phyloP scores from a whole-genome alignment of 35 echinoderm and acorn worm genomes.

The Ptychodera flava region DNA sequence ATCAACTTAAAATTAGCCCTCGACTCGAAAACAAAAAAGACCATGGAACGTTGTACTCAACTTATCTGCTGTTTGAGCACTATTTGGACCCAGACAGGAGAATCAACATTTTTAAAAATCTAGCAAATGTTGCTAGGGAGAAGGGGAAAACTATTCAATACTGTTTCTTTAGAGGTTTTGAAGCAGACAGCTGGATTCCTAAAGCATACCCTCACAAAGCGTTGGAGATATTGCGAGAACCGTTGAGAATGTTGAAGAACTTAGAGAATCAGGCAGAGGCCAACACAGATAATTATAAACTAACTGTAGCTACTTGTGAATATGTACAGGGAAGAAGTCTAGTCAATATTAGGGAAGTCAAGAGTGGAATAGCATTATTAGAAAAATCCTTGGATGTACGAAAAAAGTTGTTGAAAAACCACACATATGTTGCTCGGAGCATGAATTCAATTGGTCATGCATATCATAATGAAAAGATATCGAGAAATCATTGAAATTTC shows the following conservation, averaged over 20 bases:
- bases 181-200: background rate
- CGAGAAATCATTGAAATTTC: conserved; percentile 7
- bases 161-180: background rate
- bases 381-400: background rate
- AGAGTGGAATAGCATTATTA: background rate
- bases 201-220: background rate
- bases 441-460: conserved; percentile 19
- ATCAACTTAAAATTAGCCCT: background rate
- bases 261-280: background rate
- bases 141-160: background rate
- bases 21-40: background rate
- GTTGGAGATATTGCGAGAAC: background rate
- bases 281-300: background rate
- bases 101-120: background rate
- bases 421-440: conserved; percentile 4
- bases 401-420: background rate
- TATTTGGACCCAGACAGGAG: background rate
- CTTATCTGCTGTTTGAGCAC: background rate
- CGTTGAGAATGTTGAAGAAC: background rate
- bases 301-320: background rate
- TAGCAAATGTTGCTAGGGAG: background rate
- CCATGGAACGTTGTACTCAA: background rate
- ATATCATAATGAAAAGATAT: background rate
- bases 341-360: background rate
- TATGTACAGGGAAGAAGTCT: background rate